Percentiles rank a stretch among this genome's conserved stretches.
These are phyloP conservation scores for Cancer borealis DNA, from an alignment of 2,888 invertebrate species.

Conservation along the genomic window DNA sequence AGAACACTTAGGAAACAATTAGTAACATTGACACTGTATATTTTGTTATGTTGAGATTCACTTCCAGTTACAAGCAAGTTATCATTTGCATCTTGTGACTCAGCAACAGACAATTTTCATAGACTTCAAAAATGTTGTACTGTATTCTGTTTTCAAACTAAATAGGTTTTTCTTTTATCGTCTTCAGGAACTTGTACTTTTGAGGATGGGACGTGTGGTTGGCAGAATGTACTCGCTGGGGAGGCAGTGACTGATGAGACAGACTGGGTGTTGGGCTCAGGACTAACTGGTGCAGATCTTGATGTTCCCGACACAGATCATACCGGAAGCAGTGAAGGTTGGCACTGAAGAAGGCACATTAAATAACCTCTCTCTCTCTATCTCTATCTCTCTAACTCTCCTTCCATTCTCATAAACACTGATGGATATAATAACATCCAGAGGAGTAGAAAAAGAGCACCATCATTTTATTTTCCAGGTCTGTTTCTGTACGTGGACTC, in stretches of 20 bases:
- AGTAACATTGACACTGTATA: too few species aligned
- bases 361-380: not conserved
- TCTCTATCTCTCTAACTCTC: not conserved
- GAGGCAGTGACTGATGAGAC: conserved; percentile 35
- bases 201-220: conserved; percentile 57
- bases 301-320: conserved; percentile 56
- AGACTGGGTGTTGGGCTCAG: conserved; percentile 57
- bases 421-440: not conserved
- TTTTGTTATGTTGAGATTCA: too few species aligned
- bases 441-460: not conserved
- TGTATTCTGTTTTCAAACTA: not conserved
- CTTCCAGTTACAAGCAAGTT: too few species aligned
- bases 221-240: conserved; percentile 58
- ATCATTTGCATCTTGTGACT: too few species aligned
- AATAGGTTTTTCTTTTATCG: not conserved
- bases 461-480: conserved; percentile 1
- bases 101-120: too few species aligned
- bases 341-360: not conserved
- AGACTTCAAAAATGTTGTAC: too few species aligned
- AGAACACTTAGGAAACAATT: too few species aligned
- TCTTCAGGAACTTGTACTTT: conserved; percentile 64
- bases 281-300: not conserved
- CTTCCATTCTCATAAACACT: not conserved
- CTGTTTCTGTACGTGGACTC: conserved; percentile 59
- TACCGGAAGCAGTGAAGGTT: conserved; percentile 48